Evolutionary conservation across 1,140 invertebrate genomes (phyloP).

Genomic region (Cydia strobilella): DNA sequence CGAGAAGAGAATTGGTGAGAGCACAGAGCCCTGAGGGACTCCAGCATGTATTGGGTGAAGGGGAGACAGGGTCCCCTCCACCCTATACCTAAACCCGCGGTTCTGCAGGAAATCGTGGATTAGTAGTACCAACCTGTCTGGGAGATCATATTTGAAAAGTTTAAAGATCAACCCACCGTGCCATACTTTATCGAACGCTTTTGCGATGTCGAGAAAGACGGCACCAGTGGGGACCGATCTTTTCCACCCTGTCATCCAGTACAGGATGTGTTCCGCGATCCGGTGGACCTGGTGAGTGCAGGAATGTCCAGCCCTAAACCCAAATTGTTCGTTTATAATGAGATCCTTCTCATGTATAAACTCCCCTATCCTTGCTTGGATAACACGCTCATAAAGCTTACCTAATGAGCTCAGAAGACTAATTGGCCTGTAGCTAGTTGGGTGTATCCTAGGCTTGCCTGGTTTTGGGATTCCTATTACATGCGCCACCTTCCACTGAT

Average conservation of each 20-base stretch:
- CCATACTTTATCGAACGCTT: conserved; percentile 40
- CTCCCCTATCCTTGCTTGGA: not conserved
- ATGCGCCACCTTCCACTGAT: no score
- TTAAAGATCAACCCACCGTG: conserved; percentile 37
- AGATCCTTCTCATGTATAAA: not conserved
- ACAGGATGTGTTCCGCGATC: not conserved
- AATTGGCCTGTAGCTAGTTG: conserved; percentile 17
- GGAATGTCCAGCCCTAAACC: not conserved
- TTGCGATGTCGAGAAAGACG: conserved; percentile 37
- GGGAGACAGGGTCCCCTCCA: conserved; percentile 3
- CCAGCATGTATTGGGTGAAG: conserved; percentile 4
- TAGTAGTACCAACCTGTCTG: conserved; percentile 19
- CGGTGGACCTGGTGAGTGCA: conserved; percentile 20
- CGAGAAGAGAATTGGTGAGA: no score
- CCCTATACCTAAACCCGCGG: not conserved
- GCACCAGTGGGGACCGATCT: no score
- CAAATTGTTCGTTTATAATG: conserved; percentile 26
- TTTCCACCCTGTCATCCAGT: not conserved
- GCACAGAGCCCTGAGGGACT: no score
- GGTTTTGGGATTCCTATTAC: no score
- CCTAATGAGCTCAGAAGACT: conserved; percentile 24
- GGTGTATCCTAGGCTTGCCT: not conserved
- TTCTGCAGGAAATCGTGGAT: not conserved
- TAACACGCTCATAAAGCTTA: conserved; percentile 3
- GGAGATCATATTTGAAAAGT: conserved; percentile 12